Conservation (phyloP, 2,797 vertebrate genomes). For the Hemibagrus guttatus region DNA sequence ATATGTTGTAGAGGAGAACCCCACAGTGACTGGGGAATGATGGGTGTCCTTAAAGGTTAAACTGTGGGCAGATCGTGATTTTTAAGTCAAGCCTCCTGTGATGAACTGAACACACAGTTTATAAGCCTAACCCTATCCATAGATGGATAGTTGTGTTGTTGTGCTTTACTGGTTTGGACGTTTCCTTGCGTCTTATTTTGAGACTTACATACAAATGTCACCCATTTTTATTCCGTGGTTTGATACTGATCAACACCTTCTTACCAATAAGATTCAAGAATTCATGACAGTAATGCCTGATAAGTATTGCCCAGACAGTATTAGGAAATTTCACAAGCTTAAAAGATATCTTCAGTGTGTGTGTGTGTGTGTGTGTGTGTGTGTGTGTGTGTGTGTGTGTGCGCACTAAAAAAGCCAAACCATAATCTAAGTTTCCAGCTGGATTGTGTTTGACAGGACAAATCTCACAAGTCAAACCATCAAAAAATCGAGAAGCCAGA, state of each 20-base stretch:
- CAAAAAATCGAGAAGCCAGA: slow-evolving; percentile 48
- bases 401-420: slow-evolving; percentile 36
- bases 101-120: neutral
- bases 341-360: neutral
- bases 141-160: neutral
- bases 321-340: neutral
- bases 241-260: neutral
- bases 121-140: neutral
- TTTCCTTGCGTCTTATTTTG: neutral
- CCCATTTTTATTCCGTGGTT: neutral
- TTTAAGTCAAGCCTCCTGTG: neutral
- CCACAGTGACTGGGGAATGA: neutral
- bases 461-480: slow-evolving; percentile 54
- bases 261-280: neutral
- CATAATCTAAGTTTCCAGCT: slow-evolving; percentile 54
- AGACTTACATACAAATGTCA: neutral
- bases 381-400: neutral
- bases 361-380: neutral
- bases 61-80: neutral
- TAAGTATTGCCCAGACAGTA: neutral
- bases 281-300: neutral
- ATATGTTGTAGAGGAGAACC: neutral
- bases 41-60: neutral
- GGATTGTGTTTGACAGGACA: slow-evolving; percentile 59
- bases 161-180: neutral